phyloP scores from a whole-genome alignment of 1,140 invertebrate species.

The Paraescarpia echinospica region DNA sequence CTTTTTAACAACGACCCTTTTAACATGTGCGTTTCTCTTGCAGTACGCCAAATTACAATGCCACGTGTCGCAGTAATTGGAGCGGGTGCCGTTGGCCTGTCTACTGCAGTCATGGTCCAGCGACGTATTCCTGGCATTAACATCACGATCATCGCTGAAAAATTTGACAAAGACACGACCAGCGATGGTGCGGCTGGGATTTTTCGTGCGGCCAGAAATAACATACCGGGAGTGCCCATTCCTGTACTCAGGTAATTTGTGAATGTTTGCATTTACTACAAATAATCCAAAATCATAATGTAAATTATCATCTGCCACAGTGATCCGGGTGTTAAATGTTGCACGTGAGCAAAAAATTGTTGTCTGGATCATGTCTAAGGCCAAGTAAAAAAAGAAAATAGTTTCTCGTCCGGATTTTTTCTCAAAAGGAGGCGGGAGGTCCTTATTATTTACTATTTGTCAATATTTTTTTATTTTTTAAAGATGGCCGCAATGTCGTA shows the following conservation, averaged over 20 bases:
- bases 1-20: background rate
- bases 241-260: constrained; percentile 68
- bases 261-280: background rate
- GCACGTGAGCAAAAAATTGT: too few relatives aligned
- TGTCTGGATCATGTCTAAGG: too few relatives aligned
- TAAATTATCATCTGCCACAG: background rate
- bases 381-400: too few relatives aligned
- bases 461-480: too few relatives aligned
- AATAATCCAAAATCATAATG: too few relatives aligned
- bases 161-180: constrained; percentile 75
- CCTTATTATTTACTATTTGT: too few relatives aligned
- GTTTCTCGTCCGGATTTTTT: too few relatives aligned
- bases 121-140: constrained; percentile 67
- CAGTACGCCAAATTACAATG: background rate
- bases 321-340: too few relatives aligned
- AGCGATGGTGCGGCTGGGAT: constrained; percentile 86
- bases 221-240: constrained; percentile 65
- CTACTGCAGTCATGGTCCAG: constrained; percentile 64
- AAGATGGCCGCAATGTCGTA: too few relatives aligned
- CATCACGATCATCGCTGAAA: constrained; percentile 78
- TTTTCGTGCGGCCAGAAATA: constrained; percentile 74
- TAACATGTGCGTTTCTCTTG: background rate
- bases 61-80: constrained; percentile 43
- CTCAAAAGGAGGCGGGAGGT: too few relatives aligned
- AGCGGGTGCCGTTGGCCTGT: constrained; percentile 56